Evolutionary conservation across 2,113 vertebrate genomes (phyloP).

Genomic region (Sorex fumeus): DNA sequence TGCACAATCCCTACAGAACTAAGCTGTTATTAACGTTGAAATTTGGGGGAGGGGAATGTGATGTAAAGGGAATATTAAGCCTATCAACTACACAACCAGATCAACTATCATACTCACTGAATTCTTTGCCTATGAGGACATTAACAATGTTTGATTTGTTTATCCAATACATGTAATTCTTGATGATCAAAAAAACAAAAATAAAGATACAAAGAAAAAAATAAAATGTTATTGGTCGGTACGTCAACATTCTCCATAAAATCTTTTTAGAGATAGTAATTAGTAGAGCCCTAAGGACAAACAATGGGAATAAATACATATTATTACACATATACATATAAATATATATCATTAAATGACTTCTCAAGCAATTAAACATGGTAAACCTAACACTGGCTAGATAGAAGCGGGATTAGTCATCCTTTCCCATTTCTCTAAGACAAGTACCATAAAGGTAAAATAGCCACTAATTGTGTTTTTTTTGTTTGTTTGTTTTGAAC

Average conservation of each 20-base stretch:
- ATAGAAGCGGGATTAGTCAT: neutral
- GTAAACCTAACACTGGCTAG: constrained; percentile 16
- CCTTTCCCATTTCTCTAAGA: neutral
- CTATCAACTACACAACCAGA: neutral
- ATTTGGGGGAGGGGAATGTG: constrained; percentile 61
- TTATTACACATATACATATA: too few relatives aligned
- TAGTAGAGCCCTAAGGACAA: constrained; percentile 17
- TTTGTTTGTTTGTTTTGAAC: too few relatives aligned
- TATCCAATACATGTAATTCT: constrained; percentile 18
- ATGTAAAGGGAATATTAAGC: constrained; percentile 38
- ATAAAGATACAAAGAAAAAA: constrained; percentile 39
- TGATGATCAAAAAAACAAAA: constrained; percentile 58
- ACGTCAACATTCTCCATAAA: constrained; percentile 43
- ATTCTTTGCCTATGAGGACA: constrained; percentile 27
- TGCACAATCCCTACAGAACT: constrained; percentile 31
- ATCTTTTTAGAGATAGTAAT: constrained; percentile 32
- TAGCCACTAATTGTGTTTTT: neutral
- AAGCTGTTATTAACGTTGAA: constrained; percentile 43
- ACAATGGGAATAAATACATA: constrained; percentile 37
- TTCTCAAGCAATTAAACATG: neutral
- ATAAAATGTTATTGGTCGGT: constrained; percentile 11
- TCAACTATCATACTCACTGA: neutral
- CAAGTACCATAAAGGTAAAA: constrained; percentile 23
- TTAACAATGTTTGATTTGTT: neutral
- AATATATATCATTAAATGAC: constrained; percentile 30